These are phyloP conservation scores for Eulemur albifrons DNA, from an alignment of 2,797 vertebrate genomes.

Conservation along the genomic window DNA sequence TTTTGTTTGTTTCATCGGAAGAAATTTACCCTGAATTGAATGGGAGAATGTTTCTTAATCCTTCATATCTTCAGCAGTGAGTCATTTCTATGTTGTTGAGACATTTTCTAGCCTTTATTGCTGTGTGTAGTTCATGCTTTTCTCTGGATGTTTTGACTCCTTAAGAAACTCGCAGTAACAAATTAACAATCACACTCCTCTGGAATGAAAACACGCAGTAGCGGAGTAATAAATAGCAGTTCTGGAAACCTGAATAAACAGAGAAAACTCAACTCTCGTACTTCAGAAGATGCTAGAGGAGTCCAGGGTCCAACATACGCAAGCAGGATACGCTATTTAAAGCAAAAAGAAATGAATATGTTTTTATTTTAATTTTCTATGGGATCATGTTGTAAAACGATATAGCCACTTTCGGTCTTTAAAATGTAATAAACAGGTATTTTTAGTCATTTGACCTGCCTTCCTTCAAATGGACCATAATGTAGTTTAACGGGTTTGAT, in stretches of 20 bases:
- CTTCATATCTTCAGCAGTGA: neutral
- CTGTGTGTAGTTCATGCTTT: constrained; percentile 53
- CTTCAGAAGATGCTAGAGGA: constrained; percentile 25
- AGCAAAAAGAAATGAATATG: neutral
- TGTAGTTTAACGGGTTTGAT: neutral
- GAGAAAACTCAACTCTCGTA: constrained; percentile 3
- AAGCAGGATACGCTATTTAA: fast-evolving
- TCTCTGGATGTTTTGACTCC: constrained; percentile 68
- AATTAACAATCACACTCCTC: constrained; percentile 56
- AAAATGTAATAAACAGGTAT: neutral
- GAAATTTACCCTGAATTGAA: neutral
- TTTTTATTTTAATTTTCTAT: neutral
- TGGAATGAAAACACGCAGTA: constrained; percentile 26
- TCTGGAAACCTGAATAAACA: constrained; percentile 58
- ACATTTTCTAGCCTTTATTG: constrained; percentile 51
- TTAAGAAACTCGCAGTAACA: constrained; percentile 26
- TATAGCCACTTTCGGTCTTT: neutral
- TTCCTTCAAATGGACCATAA: neutral
- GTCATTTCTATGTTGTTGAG: constrained; percentile 49
- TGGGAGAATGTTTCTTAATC: neutral
- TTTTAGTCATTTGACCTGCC: neutral
- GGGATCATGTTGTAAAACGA: neutral
- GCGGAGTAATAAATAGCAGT: constrained; percentile 24
- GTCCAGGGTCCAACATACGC: neutral
- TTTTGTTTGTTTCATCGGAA: constrained; percentile 3